Conservation (phyloP, 2,797 vertebrate genomes). For the Ibycter americanus region DNA sequence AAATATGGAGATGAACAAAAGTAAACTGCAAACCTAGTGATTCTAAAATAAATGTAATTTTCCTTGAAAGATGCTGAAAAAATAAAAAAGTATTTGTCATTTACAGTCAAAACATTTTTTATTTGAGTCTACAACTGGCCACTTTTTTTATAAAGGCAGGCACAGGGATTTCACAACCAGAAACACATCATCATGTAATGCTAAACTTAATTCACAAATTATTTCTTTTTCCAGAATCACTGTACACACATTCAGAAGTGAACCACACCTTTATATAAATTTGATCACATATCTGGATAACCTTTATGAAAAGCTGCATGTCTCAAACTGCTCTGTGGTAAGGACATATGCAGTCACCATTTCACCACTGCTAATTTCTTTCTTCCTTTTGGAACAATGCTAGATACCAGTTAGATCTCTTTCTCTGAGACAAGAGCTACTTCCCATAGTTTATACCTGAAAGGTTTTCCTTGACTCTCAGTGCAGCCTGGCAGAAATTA, state of each 20-base stretch:
- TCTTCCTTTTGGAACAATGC: neutral
- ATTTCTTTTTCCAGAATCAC: neutral
- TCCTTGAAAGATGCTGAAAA: neutral
- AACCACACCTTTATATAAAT: neutral
- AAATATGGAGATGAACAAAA: neutral
- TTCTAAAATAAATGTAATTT: neutral
- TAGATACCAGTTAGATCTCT: neutral
- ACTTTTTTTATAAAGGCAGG: neutral
- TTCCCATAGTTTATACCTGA: neutral
- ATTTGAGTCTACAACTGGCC: neutral
- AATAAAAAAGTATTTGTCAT: neutral
- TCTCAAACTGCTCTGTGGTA: accelerated
- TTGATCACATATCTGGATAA: neutral
- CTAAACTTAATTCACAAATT: neutral
- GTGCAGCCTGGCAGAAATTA: neutral
- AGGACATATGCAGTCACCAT: neutral
- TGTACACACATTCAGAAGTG: neutral
- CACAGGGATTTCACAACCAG: neutral
- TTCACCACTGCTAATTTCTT: neutral
- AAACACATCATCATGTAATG: accelerated
- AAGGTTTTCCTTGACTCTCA: neutral
- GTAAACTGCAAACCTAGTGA: neutral
- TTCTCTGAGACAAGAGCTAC: neutral
- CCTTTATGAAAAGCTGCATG: neutral
- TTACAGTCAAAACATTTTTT: neutral